phyloP scores from a whole-genome alignment of 2,797 vertebrate genomes.

The Ctenopoma multispine region DNA sequence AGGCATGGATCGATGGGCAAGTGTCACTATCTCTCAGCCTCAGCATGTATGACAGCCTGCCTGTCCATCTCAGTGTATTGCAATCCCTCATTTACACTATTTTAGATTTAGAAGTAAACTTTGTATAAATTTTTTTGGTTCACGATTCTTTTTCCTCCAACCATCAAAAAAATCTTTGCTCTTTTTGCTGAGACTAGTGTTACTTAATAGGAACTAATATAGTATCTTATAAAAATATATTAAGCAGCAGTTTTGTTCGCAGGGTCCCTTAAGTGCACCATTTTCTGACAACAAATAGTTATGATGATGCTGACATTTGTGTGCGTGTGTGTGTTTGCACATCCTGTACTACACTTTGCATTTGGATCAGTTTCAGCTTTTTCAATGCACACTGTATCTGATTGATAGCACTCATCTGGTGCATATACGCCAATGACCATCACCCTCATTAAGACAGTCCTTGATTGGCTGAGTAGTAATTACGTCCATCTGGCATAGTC shows the following conservation, averaged over 20 bases:
- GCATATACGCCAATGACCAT: slow-evolving; percentile 75
- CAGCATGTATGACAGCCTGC: slow-evolving; percentile 12
- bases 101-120: too few species aligned
- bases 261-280: neutral
- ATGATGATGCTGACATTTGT: slow-evolving; percentile 14
- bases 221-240: slow-evolving; percentile 1
- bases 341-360: slow-evolving; percentile 59
- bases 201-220: neutral
- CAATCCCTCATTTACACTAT: slow-evolving; percentile 10
- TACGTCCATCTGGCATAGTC: slow-evolving; percentile 85
- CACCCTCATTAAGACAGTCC: slow-evolving; percentile 83
- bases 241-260: slow-evolving; percentile 25
- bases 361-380: slow-evolving; percentile 64
- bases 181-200: neutral
- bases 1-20: slow-evolving; percentile 44
- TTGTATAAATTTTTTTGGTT: neutral
- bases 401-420: slow-evolving; percentile 83
- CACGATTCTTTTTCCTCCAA: neutral
- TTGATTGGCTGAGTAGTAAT: slow-evolving; percentile 85
- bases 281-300: slow-evolving; percentile 23
- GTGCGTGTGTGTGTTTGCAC: slow-evolving; percentile 9
- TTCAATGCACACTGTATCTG: slow-evolving; percentile 66
- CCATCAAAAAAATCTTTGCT: neutral
- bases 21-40: slow-evolving; percentile 31
- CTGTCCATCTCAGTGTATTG: slow-evolving; percentile 37